Percentiles rank a stretch among this genome's conserved stretches.
Evolutionary conservation across 2,113 vertebrate species (phyloP).

Genomic region (Columbina picui): DNA sequence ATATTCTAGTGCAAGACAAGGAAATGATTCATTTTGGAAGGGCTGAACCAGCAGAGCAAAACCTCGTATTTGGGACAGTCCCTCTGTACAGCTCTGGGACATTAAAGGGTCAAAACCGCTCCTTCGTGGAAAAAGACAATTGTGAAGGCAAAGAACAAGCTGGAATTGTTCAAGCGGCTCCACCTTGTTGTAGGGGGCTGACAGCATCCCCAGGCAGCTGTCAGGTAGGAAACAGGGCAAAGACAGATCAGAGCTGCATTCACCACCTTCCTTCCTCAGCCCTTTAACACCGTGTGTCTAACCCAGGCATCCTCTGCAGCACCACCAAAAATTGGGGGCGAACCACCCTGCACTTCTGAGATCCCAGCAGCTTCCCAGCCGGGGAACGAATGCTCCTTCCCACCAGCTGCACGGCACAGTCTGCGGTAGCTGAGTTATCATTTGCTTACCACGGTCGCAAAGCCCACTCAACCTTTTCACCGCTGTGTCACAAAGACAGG

Average conservation of each 20-base stretch:
- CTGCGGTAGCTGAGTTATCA: background rate
- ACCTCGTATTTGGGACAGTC: background rate
- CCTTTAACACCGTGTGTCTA: background rate
- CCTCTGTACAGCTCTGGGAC: background rate
- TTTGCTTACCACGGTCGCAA: background rate
- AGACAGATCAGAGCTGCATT: slow-evolving; percentile 9
- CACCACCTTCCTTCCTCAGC: background rate
- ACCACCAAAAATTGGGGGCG: background rate
- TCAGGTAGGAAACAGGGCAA: background rate
- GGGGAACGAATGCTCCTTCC: background rate
- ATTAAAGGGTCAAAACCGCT: background rate
- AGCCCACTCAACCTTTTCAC: background rate
- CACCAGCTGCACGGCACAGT: background rate
- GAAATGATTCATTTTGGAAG: background rate
- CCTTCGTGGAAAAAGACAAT: background rate
- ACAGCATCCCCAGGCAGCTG: background rate
- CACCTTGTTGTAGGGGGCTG: background rate
- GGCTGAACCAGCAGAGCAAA: background rate
- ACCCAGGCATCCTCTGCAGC: background rate
- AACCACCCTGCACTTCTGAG: background rate
- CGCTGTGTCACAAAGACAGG: background rate
- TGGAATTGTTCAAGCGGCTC: background rate
- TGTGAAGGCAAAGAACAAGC: slow-evolving; percentile 18
- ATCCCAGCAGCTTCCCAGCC: background rate
- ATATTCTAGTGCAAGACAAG: background rate